phyloP scores from a whole-genome alignment of 1,140 invertebrate species.

The Atta cephalotes region DNA sequence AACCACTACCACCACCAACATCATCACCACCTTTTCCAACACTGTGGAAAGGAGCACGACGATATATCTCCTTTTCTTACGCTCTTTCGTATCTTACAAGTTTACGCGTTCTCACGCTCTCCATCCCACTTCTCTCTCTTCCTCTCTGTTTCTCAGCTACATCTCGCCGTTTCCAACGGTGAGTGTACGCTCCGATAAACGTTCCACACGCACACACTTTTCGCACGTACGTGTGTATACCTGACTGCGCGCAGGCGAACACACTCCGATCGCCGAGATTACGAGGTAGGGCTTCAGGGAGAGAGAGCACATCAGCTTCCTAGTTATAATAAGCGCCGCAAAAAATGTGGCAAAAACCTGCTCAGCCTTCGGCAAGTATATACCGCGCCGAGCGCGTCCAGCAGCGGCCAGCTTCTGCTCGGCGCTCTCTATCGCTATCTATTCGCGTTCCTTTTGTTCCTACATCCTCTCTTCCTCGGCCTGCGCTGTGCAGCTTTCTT shows the following conservation, averaged over 20 bases:
- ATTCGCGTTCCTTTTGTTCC: slow-evolving; percentile 59
- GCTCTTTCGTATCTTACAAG: slow-evolving; percentile 74
- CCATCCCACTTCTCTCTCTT: slow-evolving; percentile 71
- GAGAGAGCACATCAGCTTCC: slow-evolving; percentile 79
- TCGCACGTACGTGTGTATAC: slow-evolving; percentile 52
- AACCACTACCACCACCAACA: slow-evolving; percentile 17
- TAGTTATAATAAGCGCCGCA: slow-evolving; percentile 84
- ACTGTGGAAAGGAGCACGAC: slow-evolving; percentile 61
- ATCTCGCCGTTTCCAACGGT: slow-evolving; percentile 51
- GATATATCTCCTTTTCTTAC: slow-evolving; percentile 58
- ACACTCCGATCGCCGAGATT: slow-evolving; percentile 68
- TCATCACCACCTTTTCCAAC: slow-evolving; percentile 63
- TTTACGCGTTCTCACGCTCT: slow-evolving; percentile 84
- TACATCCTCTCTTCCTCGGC: slow-evolving; percentile 68
- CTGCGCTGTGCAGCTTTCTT: slow-evolving; percentile 25
- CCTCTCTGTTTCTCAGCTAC: slow-evolving; percentile 41
- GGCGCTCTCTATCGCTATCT: slow-evolving; percentile 69
- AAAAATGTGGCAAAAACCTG: slow-evolving; percentile 84
- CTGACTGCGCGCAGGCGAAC: slow-evolving; percentile 65
- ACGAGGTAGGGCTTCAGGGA: slow-evolving; percentile 74
- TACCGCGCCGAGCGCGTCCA: slow-evolving; percentile 55
- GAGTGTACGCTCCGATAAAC: slow-evolving; percentile 60
- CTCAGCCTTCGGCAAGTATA: slow-evolving; percentile 82
- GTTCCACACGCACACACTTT: slow-evolving; percentile 61
- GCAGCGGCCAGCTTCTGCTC: slow-evolving; percentile 68